Evolutionary conservation across 1,140 invertebrate genomes (phyloP), one percentile per base, ranked within the genome.

Genomic region (Ostrea edulis): DNA sequence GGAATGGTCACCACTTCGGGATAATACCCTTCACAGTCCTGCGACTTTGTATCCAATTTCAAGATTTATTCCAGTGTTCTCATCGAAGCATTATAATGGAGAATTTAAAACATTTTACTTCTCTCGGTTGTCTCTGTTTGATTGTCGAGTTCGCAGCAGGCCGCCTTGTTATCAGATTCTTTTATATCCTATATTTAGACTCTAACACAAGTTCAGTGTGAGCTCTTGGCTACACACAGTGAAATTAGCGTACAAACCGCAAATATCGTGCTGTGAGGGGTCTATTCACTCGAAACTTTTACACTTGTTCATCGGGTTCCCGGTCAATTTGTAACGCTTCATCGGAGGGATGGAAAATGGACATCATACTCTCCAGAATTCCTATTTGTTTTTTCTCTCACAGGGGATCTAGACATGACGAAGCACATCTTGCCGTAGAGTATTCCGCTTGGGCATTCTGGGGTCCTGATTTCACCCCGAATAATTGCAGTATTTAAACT

Each of bases 291-390:
- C 22, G 68, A 25, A 71, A 14, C 8, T 29, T 71, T 71, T 71
- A 25, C 12, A 71, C 68, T 25, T 8, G 68, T 71, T 35, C 68
- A 25, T 71, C 68, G n/a, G 29, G 68, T 71, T 29, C 25, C 68
- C 29, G 68, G 22, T 71, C 22, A 71, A 71, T 71, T 71, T 71
- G 68, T 71, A 12, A 71, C 68, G 22, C 68, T 71, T 25, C 68
- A 71, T 71, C 68, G 29, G 22, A 58, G 55, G 55, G 29, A 9
- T 71, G 12, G 29, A 71, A 71, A 71, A 71, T 71, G 68, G 22
- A 71, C 68, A 29, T 8, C 11, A 8, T 71, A 29, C 68, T 29
- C 12, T 14, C 12, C 29, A 35, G 58, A 22, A 71, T 71, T 71
- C 68, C 55, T 58, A 14, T 58, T 20, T 58, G n/a, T n/a, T 20